A percentile compares a stretch with the other conserved stretches of the same genome.
Conservation (phyloP, 2,797 vertebrate genomes). For the Lacerta viridis region DNA sequence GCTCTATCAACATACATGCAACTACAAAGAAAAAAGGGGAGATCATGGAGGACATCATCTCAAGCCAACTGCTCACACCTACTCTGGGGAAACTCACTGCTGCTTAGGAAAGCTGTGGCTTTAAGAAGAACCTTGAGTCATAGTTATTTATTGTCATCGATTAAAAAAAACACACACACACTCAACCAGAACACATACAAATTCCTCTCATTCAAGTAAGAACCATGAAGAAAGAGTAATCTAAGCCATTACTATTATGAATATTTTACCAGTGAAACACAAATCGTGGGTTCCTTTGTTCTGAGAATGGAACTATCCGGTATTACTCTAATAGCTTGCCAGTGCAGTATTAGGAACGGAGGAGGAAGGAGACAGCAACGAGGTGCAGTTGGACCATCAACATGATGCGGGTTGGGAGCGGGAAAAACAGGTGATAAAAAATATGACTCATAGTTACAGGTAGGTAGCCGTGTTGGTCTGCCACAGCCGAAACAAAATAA, state of each 20-base stretch:
- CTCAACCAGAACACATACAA: not conserved
- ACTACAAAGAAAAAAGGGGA: not conserved
- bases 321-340: not conserved
- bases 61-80: not conserved
- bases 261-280: not conserved
- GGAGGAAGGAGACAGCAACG: no score
- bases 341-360: not conserved
- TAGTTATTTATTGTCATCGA: not conserved
- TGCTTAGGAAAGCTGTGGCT: not conserved
- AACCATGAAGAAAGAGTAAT: not conserved
- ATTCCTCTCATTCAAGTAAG: not conserved
- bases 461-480: no score
- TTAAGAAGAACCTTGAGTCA: not conserved
- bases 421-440: no score
- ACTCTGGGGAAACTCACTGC: not conserved
- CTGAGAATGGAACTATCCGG: constrained; percentile 7
- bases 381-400: not conserved
- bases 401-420: no score
- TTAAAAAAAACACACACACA: not conserved
- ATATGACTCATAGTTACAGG: no score
- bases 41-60: not conserved
- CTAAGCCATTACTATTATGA: not conserved
- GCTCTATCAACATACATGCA: no score
- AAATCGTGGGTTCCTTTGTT: not conserved
- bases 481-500: no score